These are phyloP conservation scores for Orestias chungarensis DNA, from an alignment of 2,797 vertebrate species.

Conservation along the genomic window DNA sequence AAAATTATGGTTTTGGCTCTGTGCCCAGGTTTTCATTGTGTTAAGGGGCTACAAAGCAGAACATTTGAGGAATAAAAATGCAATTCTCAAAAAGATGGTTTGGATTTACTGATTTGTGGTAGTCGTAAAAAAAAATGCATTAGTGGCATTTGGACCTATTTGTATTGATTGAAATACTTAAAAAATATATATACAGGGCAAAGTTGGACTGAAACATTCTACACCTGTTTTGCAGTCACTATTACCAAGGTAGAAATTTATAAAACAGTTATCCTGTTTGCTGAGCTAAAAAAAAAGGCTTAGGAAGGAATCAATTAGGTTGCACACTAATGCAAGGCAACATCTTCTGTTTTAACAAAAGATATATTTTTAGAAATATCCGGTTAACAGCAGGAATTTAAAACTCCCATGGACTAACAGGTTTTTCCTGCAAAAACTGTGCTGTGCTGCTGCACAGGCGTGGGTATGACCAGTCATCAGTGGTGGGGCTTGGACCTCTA, in stretches of 20 bases:
- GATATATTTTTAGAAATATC: too few relatives aligned
- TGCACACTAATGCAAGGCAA: neutral
- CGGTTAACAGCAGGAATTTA: too few relatives aligned
- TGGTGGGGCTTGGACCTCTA: too few relatives aligned
- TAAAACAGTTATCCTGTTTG: neutral
- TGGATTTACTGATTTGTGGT: neutral
- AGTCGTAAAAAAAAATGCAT: neutral
- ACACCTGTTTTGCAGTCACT: neutral
- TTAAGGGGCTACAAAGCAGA: neutral
- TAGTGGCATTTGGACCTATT: neutral
- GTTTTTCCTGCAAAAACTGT: too few relatives aligned
- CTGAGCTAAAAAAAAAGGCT: neutral
- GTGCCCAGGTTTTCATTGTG: neutral
- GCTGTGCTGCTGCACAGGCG: too few relatives aligned
- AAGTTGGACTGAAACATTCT: neutral
- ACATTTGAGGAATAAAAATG: too few relatives aligned
- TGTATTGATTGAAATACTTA: neutral
- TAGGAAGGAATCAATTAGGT: neutral
- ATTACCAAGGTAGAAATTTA: neutral
- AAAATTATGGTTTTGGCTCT: neutral
- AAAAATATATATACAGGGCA: neutral
- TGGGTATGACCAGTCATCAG: too few relatives aligned
- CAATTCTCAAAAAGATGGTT: neutral
- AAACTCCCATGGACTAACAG: too few relatives aligned
- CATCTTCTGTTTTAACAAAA: neutral